A percentile compares a stretch with the other conserved stretches of the same genome.
phyloP scores from a whole-genome alignment of 2,113 vertebrate species.

The Ammodytes marinus region DNA sequence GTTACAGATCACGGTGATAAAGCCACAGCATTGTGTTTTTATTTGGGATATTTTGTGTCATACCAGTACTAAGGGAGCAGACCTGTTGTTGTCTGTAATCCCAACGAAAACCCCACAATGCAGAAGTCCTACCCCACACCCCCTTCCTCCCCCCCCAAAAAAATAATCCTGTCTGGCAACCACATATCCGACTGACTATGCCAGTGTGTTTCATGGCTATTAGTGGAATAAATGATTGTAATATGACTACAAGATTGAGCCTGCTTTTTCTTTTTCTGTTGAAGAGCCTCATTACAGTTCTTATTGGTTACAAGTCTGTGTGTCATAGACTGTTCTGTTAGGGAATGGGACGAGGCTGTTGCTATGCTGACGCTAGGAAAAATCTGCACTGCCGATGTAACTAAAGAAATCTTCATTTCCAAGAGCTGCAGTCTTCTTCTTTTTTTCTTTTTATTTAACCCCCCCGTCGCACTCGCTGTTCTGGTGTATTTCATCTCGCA shows the following conservation, averaged over 20 bases:
- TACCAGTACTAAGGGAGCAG: constrained; percentile 32
- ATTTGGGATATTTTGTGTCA: constrained; percentile 32
- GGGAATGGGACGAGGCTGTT: constrained; percentile 80
- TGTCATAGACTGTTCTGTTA: constrained; percentile 78
- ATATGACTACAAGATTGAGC: constrained; percentile 49
- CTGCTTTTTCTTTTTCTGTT: constrained; percentile 58
- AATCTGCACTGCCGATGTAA: constrained; percentile 78
- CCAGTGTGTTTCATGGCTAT: constrained; percentile 50
- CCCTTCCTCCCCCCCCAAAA: constrained; percentile 28
- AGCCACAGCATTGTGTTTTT: constrained; percentile 20
- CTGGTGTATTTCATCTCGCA: constrained; percentile 42
- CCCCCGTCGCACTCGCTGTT: constrained; percentile 29
- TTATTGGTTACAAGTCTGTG: constrained; percentile 80
- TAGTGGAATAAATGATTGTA: constrained; percentile 54
- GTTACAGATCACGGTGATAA: constrained; percentile 12
- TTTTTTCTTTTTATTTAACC: too few relatives aligned
- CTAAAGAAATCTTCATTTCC: constrained; percentile 78
- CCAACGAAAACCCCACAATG: constrained; percentile 46
- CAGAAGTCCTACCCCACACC: background rate
- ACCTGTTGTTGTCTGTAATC: constrained; percentile 60
- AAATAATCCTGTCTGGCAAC: constrained; percentile 73
- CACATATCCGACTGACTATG: constrained; percentile 54
- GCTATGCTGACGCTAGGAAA: constrained; percentile 80
- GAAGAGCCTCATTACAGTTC: constrained; percentile 72
- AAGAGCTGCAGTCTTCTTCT: constrained; percentile 55